Evolutionary conservation across 2,888 invertebrate genomes (phyloP), one percentile per base, ranked within the genome.

Genomic region (Psylliodes chrysocephalus): DNA sequence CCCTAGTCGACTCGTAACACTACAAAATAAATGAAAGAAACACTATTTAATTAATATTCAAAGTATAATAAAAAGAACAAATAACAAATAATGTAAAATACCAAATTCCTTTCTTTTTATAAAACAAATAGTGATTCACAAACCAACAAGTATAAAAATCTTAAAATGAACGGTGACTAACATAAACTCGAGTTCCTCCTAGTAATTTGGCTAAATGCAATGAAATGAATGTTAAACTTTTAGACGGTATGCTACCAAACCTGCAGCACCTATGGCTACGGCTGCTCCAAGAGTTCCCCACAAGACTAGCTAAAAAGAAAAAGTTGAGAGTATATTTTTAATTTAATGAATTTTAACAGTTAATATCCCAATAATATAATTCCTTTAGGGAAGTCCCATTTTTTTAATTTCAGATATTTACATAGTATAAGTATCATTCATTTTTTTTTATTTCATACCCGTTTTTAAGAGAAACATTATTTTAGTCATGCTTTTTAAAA

Each of bases 161-260:
- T 7, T 35, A 54, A 54, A 42, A 17, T 42, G 40, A 61, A 54
- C 15, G 1, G 19, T 19, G 52, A 54, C 15, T 40, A 56, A 52
- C 33, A 61, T 65, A 69, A 71, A 68, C 67, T 66, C 63, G 60
- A 56, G 18, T 49, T 10, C 28, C 12, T 28, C 15, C 28, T 28
- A 49, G n/a, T 49, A 49, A 3, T 49, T 49, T 30, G 49, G 19
- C 6, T 49, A 57, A 47, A 54, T 54, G 17, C 19, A 35, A 35
- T 14, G 2, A 12, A 35, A 33, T 30, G 28, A 30, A 35, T n/a
- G n/a, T 14, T 47, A 49, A 83, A 85, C 85, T 90, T 89, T 49
- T 83, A 91, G 90, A 78, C 90, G 88, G 82, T 92, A 92, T 60
- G 91, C 89, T 53, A 91, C 86, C 57, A 91, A 87, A 68, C 92